A percentile compares a stretch with the other conserved stretches of the same genome.
Evolutionary conservation across 2,888 invertebrate genomes (phyloP).

Genomic region (Laspeyria flexula): DNA sequence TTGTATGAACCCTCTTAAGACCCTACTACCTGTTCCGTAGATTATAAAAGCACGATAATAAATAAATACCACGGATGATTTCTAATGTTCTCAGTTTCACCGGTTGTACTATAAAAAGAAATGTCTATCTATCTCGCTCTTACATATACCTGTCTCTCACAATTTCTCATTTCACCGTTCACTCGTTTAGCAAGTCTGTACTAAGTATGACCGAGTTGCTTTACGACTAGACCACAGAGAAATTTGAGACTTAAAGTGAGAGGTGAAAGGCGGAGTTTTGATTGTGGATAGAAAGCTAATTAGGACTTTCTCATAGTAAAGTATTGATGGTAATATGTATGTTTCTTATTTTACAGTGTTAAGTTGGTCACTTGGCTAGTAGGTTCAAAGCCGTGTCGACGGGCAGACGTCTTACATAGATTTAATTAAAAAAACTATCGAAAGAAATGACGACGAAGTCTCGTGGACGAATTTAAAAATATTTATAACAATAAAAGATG

Average conservation of each 20-base stretch:
- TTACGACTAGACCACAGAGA: conserved; percentile 8
- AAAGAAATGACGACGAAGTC: conserved; percentile 72
- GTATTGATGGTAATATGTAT: conserved; percentile 73
- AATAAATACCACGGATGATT: conserved; percentile 36
- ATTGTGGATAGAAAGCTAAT: conserved; percentile 46
- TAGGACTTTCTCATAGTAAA: conserved; percentile 60
- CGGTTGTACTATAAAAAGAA: conserved; percentile 66
- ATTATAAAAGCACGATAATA: conserved; percentile 27
- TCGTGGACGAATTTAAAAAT: conserved; percentile 55
- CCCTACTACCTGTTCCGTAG: conserved; percentile 8
- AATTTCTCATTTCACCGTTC: conserved; percentile 86
- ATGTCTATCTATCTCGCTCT: conserved; percentile 68
- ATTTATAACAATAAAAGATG: conserved; percentile 58
- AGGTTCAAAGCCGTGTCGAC: conserved; percentile 66
- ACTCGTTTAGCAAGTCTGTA: conserved; percentile 80
- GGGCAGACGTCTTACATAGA: conserved; percentile 59
- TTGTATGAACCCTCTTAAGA: no score
- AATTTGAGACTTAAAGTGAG: conserved; percentile 23
- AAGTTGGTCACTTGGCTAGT: conserved; percentile 86
- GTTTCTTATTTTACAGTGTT: conserved; percentile 83
- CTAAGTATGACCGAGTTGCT: conserved; percentile 66
- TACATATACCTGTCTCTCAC: conserved; percentile 71
- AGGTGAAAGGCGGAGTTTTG: conserved; percentile 29
- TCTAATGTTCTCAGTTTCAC: conserved; percentile 50
- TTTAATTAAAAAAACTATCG: conserved; percentile 33